These are phyloP conservation scores for Ammospiza caudacuta DNA, from an alignment of 2,113 vertebrate species.

Conservation along the genomic window DNA sequence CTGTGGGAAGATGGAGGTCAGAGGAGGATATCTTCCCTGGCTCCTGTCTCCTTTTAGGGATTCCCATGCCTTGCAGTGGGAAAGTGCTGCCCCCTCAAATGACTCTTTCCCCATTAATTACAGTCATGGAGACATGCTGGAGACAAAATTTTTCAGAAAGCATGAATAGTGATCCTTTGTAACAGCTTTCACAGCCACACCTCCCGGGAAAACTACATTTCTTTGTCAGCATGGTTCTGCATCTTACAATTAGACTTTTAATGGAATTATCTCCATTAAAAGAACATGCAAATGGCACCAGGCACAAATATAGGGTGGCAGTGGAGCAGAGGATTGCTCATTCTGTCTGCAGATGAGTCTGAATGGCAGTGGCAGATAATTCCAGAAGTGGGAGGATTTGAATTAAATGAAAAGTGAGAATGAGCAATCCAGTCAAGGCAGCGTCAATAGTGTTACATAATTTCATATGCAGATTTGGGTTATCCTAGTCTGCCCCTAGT, in stretches of 20 bases:
- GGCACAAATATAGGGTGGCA: background rate
- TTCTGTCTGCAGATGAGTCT: background rate
- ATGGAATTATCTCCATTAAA: background rate
- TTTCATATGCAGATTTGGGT: background rate
- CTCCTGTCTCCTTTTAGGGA: background rate
- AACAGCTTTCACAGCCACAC: background rate
- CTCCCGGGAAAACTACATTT: background rate
- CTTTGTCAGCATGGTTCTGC: background rate
- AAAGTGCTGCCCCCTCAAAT: background rate
- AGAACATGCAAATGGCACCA: background rate
- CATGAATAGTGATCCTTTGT: background rate
- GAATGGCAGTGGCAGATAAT: background rate
- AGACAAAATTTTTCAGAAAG: background rate
- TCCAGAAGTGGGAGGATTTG: background rate
- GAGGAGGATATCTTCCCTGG: background rate
- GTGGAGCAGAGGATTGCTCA: background rate
- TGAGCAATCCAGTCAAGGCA: background rate
- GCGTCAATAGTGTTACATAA: background rate
- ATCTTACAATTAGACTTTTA: background rate
- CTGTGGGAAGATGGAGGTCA: fast-evolving
- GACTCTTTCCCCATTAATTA: background rate
- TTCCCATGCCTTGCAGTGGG: background rate
- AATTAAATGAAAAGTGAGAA: background rate
- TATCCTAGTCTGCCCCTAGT: background rate
- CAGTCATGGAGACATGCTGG: background rate